phyloP scores from a whole-genome alignment of 2,113 vertebrate species.

The Vulpes lagopus region DNA sequence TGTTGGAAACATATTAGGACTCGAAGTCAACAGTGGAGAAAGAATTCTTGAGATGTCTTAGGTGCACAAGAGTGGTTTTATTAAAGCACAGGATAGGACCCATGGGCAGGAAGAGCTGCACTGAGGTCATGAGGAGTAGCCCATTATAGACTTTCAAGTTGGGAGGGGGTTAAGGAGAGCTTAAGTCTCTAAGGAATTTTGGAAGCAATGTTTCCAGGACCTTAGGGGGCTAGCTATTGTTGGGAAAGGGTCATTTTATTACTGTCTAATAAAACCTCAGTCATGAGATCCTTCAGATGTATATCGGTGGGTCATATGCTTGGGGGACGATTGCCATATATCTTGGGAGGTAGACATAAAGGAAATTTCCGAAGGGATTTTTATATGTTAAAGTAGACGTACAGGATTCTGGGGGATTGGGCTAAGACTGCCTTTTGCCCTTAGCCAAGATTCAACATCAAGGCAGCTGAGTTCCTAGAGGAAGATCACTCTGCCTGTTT shows the following conservation, averaged over 20 bases:
- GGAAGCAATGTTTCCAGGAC: not conserved
- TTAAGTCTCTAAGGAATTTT: not conserved
- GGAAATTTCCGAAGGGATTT: not conserved
- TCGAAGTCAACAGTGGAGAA: not conserved
- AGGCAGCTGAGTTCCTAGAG: not conserved
- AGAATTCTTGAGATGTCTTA: not conserved
- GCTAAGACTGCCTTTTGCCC: not conserved
- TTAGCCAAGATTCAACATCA: not conserved
- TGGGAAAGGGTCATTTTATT: not conserved
- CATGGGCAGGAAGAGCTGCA: not conserved
- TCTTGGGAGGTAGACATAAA: not conserved
- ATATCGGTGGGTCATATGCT: not conserved
- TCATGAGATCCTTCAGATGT: not conserved
- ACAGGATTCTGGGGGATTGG: not conserved
- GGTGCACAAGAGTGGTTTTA: not conserved
- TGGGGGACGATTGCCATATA: not conserved
- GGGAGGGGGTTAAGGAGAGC: not conserved
- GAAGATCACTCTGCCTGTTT: not conserved
- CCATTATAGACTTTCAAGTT: not conserved
- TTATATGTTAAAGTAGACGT: not conserved
- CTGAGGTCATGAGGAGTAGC: not conserved
- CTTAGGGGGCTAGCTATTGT: not conserved
- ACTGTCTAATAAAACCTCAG: not conserved
- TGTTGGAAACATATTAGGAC: not conserved
- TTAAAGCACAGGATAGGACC: not conserved